Evolutionary conservation across 1,140 invertebrate genomes (phyloP).

Genomic region (Panulirus ornatus): DNA sequence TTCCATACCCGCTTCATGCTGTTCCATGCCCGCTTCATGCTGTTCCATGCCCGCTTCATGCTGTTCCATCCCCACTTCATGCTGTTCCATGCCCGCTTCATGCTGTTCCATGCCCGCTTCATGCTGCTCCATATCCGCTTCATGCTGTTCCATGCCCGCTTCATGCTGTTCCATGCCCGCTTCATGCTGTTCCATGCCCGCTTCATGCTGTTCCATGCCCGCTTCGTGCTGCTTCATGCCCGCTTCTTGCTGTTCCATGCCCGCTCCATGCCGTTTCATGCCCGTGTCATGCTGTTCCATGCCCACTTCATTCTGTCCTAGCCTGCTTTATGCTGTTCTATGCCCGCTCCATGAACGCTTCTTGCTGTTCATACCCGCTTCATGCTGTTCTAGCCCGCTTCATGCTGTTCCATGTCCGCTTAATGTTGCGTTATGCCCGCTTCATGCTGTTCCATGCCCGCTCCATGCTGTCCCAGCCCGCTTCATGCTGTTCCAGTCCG

Average conservation of each 20-base stretch:
- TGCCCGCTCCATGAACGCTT: neutral
- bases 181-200: neutral
- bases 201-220: neutral
- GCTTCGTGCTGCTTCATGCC: no score
- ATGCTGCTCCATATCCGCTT: neutral
- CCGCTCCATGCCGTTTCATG: neutral
- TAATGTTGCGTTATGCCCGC: no score
- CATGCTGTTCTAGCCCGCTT: neutral
- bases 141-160: no score
- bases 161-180: no score
- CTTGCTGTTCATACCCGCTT: neutral
- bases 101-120: neutral
- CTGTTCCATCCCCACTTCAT: neutral
- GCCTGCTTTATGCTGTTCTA: no score
- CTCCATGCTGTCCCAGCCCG: neutral
- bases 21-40: neutral
- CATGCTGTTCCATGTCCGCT: no score
- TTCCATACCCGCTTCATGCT: neutral
- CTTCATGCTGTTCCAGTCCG: no score
- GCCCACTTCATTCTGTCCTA: neutral
- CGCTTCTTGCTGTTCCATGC: neutral
- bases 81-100: neutral
- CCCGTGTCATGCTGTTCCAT: neutral
- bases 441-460: neutral
- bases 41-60: neutral